Evolutionary conservation across 2,113 vertebrate genomes (phyloP).

Genomic region (Rostratula benghalensis): DNA sequence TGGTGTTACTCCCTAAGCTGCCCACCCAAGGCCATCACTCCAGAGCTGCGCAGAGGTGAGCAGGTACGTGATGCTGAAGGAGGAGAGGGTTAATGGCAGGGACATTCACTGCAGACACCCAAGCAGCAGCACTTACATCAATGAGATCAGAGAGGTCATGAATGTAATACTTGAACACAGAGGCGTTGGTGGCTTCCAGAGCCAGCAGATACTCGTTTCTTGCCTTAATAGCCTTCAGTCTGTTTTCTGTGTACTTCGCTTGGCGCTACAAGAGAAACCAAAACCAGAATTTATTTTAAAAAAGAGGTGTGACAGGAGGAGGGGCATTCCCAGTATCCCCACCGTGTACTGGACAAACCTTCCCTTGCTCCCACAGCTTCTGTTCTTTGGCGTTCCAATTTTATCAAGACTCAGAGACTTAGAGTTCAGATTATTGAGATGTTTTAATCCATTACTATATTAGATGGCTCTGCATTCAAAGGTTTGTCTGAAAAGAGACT

Average conservation of each 20-base stretch:
- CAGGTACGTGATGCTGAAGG: not conserved
- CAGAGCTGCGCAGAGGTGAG: not conserved
- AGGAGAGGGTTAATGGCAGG: not conserved
- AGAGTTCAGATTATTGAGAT: not conserved
- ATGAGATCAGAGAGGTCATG: conserved; percentile 98
- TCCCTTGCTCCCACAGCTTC: not conserved
- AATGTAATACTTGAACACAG: conserved; percentile 99
- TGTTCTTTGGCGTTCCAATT: conserved; percentile 15
- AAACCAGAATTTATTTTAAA: not conserved
- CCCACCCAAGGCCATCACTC: not conserved
- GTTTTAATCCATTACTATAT: not conserved
- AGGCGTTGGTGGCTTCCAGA: conserved; percentile 94
- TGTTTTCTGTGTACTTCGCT: conserved; percentile 98
- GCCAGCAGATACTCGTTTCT: conserved; percentile 96
- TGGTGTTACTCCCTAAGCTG: not conserved
- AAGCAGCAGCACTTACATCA: conserved; percentile 85
- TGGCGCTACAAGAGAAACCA: conserved; percentile 83
- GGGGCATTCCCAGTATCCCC: not conserved
- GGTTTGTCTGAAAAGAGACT: not conserved
- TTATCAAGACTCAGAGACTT: conserved; percentile 22
- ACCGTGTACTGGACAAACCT: not conserved
- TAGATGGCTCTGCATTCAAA: not conserved
- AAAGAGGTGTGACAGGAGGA: not conserved
- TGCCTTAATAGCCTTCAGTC: conserved; percentile 96
- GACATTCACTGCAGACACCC: not conserved